Base-by-base conservation (phyloP, 2,888 invertebrate species). In the Andrena chrysosceles region DNA sequence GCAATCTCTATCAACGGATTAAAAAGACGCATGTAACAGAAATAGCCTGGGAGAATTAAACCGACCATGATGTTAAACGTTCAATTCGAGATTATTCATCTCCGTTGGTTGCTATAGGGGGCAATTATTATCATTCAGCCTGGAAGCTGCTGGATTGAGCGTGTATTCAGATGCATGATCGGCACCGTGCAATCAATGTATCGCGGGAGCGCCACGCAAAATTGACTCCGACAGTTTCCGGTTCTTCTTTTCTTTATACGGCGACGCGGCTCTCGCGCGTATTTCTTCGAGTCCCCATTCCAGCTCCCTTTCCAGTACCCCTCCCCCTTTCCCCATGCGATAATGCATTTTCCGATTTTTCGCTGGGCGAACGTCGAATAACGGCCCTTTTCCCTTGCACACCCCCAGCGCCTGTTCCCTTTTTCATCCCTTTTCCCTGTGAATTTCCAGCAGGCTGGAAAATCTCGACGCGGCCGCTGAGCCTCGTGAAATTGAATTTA, bases 401-500 rank as follows among this genome's bases (percentile, higher is more conserved):
- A 13, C 23, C 48, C 26, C 23, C 20, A 2, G 23, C 31, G 52
- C 54, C 42, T n/a, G 13, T 23, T 73, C 35, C 49, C 59, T 8
- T 4, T 72, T 23, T 63, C 56, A 67, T 48, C 63, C 63, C 29
- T 64, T 33, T 59, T 60, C 31, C 31, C 62, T 16, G 29, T 63
- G 83, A 77, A 81, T 76, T 84, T 85, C 54, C 81, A 77, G 63
- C 72, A 74, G 76, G 67, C 75, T 78, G 74, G 74, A 78, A 86
- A 85, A 85, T 84, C 84, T 83, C 78, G 74, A 29, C 73, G 76
- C 78, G 81, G 74, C 59, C 81, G 29, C 33, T 59, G 64, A 73
- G 83, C 69, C 64, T 48, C 52, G 70, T 68, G 71, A 82, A 86
- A 89, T 87, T 86, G 77, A 86, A 88, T 87, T 85, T 87, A 56